Base-by-base conservation (phyloP, 2,113 vertebrate genomes). In the human region DNA sequence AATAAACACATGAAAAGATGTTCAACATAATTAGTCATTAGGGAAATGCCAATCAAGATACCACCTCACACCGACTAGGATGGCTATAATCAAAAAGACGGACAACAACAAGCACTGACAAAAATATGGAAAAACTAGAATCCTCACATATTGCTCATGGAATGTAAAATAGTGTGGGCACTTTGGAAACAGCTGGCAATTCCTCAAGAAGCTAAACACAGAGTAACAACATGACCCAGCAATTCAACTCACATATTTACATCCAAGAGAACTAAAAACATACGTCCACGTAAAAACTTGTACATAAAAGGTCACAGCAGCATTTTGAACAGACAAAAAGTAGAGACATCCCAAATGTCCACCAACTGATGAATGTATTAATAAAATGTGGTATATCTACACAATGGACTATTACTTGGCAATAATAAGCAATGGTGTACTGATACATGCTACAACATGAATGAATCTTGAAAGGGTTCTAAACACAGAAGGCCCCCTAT, bases 251-350 rank as follows among this genome's bases (percentile, higher is more conserved):
- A 61, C 86, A 83, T 64, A 64, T 32, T 64, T 64, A 64, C 5
- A 64, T 14, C 12, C 61, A 64, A 30, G 13, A 64, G 30, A 32
- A 64, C 27, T 64, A 30, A 64, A 64, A 14, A 64, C 61, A 13
- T 32, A 64, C 16, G 48, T 52, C 40, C 14, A 75, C 2, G 57
- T 8, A 88, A 79, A 90, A 95, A 55, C 23, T 59, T 84, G 35
- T 8, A 79, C 14, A 55, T 78, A 8, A 94, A 78, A 70, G 13
- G 61, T 48, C 66, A 85, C 0, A 84, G 18, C 30, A 80, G 35
- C 38, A 93, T 80, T 89, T 81, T 75, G 85, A 76, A 75, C 22
- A 85, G 50, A 92, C 43, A 88, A 83, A 89, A 95, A 57, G 25
- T 14, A 13, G 38, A 83, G 79, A 93, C 9, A 73, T 66, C 13